Evolutionary conservation across 2,113 vertebrate genomes (phyloP), one percentile per base, ranked within the genome.

Genomic region (Esox niger): DNA sequence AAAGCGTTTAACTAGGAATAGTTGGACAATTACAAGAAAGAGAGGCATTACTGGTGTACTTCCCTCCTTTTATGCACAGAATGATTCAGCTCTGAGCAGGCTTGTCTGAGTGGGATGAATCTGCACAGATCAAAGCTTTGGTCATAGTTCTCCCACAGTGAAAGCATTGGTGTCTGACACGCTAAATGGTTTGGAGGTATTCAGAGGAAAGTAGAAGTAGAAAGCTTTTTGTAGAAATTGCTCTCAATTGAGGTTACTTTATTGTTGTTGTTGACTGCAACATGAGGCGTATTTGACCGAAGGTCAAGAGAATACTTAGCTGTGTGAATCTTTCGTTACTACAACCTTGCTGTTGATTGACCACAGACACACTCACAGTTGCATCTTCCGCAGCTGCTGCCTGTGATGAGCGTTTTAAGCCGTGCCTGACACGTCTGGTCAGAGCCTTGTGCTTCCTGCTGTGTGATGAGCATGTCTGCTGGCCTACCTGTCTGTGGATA

Each of bases 231-330:
- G 66, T 59, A 79, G 26, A n/a, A 64, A 21, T 69, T 49, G 43
- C 56, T 20, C 76, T 64, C 68, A 61, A 49, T 57, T 29, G 25
- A 26, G 17, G 6, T 13, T 63, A 23, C 60, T 49, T 57, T 77
- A 77, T 30, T 57, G 54, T 70, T 2, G 86, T 78, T 80, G 78
- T 78, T 71, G 21, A 49, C 5, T 13, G 30, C 65, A 69, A 49
- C 62, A 4, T 70, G 30, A n/a, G n/a, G n/a, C n/a, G 38, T 58
- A 59, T 70, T 80, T 65, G 68, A 70, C 63, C 66, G 83, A 74
- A 82, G 72, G 80, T 83, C 75, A 63, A 56, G 68, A 68, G 63
- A 61, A 35, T 55, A 77, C 75, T 74, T 79, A 61, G 69, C 70
- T 72, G 35, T 43, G 47, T 56, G 76, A 60, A 77, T 74, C 27